phyloP scores from a whole-genome alignment of 2,797 vertebrate genomes.

The Aselliscus stoliczkanus region DNA sequence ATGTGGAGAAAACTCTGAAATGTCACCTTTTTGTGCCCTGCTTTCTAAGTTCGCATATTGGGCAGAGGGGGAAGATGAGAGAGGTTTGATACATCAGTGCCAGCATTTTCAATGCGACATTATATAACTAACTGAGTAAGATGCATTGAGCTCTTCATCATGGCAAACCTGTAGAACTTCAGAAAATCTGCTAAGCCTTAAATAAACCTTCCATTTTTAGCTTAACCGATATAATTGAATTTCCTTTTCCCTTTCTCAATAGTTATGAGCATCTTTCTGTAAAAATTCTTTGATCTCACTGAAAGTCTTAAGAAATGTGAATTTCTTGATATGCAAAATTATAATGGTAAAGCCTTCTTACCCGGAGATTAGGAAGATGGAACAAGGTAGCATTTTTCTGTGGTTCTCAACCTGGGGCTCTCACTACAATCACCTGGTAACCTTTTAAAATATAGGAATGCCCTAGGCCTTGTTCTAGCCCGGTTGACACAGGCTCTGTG shows the following conservation, averaged over 20 bases:
- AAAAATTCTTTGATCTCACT: slow-evolving; percentile 24
- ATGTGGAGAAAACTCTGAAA: slow-evolving; percentile 28
- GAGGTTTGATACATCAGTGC: background rate
- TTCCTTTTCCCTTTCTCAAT: slow-evolving; percentile 37
- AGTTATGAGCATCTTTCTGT: slow-evolving; percentile 27
- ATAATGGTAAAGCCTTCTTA: background rate
- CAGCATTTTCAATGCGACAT: slow-evolving; percentile 29
- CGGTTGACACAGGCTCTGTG: background rate
- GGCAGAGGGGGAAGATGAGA: background rate
- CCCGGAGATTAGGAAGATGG: background rate
- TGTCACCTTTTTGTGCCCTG: background rate
- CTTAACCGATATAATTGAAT: slow-evolving; percentile 57
- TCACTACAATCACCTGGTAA: background rate
- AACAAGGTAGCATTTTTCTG: background rate
- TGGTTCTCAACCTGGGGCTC: background rate
- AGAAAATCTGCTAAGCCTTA: slow-evolving; percentile 63
- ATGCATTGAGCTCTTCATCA: slow-evolving; percentile 47
- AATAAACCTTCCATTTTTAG: slow-evolving; percentile 66
- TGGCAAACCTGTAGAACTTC: slow-evolving; percentile 54
- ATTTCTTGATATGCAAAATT: background rate
- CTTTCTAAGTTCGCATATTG: slow-evolving; percentile 44
- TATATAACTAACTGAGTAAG: slow-evolving; percentile 64
- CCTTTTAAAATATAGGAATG: background rate
- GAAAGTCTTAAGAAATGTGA: background rate
- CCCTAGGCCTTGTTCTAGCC: background rate